phyloP scores from a whole-genome alignment of 2,888 invertebrate species.

The Eilema caniola region DNA sequence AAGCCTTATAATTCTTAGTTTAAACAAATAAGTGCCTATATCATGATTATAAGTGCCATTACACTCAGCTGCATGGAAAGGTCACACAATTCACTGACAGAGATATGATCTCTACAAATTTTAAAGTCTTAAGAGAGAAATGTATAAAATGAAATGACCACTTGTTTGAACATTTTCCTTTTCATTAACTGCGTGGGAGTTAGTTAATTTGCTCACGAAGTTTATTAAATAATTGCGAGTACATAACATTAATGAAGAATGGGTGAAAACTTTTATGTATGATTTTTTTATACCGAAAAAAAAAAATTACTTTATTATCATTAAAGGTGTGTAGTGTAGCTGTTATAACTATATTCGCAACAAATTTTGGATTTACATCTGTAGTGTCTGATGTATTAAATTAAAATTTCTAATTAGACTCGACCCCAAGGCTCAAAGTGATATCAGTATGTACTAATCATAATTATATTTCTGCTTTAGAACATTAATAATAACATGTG shows the following conservation, averaged over 20 bases:
- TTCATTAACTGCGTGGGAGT: constrained; percentile 40
- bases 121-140: constrained; percentile 16
- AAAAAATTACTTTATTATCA: too few species aligned
- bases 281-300: too few species aligned
- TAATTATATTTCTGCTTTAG: too few species aligned
- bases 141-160: constrained; percentile 14
- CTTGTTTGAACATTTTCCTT: constrained; percentile 31
- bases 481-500: too few species aligned
- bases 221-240: constrained; percentile 22
- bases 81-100: neutral
- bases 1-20: neutral
- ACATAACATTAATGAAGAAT: constrained; percentile 14
- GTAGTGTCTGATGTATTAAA: too few species aligned
- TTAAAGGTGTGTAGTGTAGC: too few species aligned
- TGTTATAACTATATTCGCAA: too few species aligned
- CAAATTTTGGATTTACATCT: too few species aligned
- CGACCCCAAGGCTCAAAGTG: too few species aligned
- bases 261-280: neutral
- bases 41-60: neutral
- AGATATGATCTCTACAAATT: constrained; percentile 7
- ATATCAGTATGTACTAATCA: too few species aligned
- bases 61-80: neutral
- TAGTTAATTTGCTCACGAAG: constrained; percentile 17
- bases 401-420: too few species aligned
- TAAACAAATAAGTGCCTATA: constrained; percentile 1